These are phyloP conservation scores for Therioaphis trifolii DNA, from an alignment of 2,888 invertebrate genomes.

Conservation along the genomic window DNA sequence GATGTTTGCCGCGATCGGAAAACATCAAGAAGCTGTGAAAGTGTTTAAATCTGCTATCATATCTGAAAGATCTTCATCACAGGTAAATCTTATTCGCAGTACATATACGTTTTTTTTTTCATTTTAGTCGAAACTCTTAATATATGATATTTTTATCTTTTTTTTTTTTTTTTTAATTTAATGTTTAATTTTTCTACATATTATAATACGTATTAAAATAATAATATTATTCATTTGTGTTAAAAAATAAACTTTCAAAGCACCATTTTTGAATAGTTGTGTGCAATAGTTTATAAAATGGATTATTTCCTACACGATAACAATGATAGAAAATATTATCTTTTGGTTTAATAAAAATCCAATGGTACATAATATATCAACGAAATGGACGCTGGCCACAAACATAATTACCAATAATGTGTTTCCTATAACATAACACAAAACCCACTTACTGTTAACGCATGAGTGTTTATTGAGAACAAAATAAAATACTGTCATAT, in stretches of 20 bases:
- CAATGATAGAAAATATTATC: neutral
- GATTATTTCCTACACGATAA: neutral
- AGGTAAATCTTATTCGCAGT: constrained; percentile 71
- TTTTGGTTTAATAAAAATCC: neutral
- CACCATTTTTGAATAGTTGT: too few species aligned
- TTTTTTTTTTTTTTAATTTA: too few species aligned
- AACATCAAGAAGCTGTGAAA: constrained; percentile 85
- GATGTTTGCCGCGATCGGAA: constrained; percentile 84
- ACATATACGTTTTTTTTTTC: too few species aligned
- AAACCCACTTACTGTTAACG: neutral
- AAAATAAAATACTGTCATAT: constrained; percentile 17
- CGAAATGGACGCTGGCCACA: neutral
- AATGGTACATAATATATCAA: constrained; percentile 19
- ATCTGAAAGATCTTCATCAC: constrained; percentile 83
- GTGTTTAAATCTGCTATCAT: constrained; percentile 85
- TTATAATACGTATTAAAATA: too few species aligned
- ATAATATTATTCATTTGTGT: too few species aligned
- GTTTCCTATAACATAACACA: constrained; percentile 5
- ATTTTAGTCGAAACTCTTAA: too few species aligned
- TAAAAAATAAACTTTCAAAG: too few species aligned
- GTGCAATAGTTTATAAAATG: neutral
- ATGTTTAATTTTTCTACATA: too few species aligned
- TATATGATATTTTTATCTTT: neutral
- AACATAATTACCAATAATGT: constrained; percentile 45
- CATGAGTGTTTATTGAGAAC: neutral